A percentile compares a stretch with the other conserved stretches of the same genome.
These are phyloP conservation scores for Macrosoma leucophasiata DNA, from an alignment of 2,888 invertebrate species.

Conservation along the genomic window DNA sequence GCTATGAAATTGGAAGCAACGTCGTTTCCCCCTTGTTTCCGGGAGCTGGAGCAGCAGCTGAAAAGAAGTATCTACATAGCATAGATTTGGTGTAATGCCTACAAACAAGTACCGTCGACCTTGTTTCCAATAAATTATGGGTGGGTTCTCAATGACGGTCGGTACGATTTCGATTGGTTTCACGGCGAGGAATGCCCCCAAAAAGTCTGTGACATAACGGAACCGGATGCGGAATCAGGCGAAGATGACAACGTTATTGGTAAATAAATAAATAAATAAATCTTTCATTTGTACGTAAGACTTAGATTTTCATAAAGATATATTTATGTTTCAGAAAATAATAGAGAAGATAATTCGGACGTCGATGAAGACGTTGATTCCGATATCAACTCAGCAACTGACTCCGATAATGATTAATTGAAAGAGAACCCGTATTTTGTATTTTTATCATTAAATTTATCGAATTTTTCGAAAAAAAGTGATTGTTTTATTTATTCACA, in stretches of 20 bases:
- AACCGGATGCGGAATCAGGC: slow-evolving; percentile 22
- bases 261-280: slow-evolving; percentile 18
- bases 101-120: slow-evolving; percentile 25
- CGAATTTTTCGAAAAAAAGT: too few relatives aligned
- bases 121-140: slow-evolving; percentile 26
- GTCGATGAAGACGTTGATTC: slow-evolving; percentile 11
- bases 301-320: slow-evolving; percentile 15
- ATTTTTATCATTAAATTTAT: too few relatives aligned
- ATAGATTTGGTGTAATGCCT: slow-evolving; percentile 27
- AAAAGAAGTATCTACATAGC: slow-evolving; percentile 25
- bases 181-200: slow-evolving; percentile 27
- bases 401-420: slow-evolving; percentile 4
- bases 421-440: slow-evolving; percentile 9
- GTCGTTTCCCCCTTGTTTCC: slow-evolving; percentile 21
- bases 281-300: slow-evolving; percentile 13
- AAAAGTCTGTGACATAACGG: slow-evolving; percentile 24
- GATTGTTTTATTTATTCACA: too few relatives aligned
- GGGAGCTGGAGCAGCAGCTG: slow-evolving; percentile 23
- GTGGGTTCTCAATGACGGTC: slow-evolving; percentile 25
- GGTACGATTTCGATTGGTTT: slow-evolving; percentile 28
- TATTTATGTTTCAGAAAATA: slow-evolving; percentile 27
- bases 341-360: slow-evolving; percentile 27
- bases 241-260: slow-evolving; percentile 20
- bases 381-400: slow-evolving; percentile 2
- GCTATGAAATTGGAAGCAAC: slow-evolving; percentile 17